Evolutionary conservation across 37 sponge, comb jelly and placozoan species (phyloP).

Genomic region (Haliclona indistincta): DNA sequence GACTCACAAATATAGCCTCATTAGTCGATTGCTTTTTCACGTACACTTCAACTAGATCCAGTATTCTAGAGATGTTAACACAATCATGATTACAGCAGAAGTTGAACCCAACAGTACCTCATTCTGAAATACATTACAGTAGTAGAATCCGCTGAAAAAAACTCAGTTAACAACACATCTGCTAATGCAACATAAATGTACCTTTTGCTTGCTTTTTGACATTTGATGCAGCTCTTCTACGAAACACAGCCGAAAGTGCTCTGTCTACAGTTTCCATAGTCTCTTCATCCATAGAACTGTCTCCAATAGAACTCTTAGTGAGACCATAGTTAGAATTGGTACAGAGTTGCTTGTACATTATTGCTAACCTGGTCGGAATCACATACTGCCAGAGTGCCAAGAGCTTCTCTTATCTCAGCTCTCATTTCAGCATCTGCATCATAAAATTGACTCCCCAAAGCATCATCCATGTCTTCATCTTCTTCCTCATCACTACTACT

Average conservation of each 20-base stretch:
- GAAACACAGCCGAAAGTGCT: constrained; percentile 63
- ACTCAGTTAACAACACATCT: not conserved
- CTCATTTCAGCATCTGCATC: constrained; percentile 55
- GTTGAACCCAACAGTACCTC: constrained; percentile 17
- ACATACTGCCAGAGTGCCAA: constrained; percentile 51
- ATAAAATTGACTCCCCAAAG: not conserved
- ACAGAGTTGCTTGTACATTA: not conserved
- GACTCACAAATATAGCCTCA: constrained; percentile 48
- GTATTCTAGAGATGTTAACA: constrained; percentile 15
- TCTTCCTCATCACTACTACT: not conserved
- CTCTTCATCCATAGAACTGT: constrained; percentile 58
- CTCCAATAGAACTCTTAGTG: not conserved
- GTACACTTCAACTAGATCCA: constrained; percentile 52
- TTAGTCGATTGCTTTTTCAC: constrained; percentile 34
- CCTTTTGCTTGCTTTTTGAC: constrained; percentile 57
- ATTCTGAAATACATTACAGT: constrained; percentile 50
- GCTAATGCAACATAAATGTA: not conserved
- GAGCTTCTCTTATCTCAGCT: constrained; percentile 47
- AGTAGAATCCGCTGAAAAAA: constrained; percentile 29
- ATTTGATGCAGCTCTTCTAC: constrained; percentile 9
- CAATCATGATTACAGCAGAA: not conserved
- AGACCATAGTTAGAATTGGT: not conserved
- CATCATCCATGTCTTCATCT: not conserved
- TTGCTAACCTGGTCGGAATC: constrained; percentile 16
- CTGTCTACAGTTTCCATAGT: constrained; percentile 62